Evolutionary conservation across 2,797 vertebrate species (phyloP).

Genomic region (Pygocentrus nattereri): DNA sequence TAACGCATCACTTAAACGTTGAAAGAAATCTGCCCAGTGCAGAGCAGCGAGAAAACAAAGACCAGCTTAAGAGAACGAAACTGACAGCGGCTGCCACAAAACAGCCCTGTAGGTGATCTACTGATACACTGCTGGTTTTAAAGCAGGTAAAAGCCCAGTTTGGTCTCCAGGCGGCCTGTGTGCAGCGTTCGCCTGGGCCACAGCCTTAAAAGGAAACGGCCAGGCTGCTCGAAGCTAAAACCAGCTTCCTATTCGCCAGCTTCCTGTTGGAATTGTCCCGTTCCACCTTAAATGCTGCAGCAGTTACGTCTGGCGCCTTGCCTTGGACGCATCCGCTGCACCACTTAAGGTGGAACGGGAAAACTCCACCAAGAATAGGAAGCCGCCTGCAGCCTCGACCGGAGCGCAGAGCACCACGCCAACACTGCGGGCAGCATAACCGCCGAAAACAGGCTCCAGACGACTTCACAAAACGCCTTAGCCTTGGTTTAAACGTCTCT

Average conservation of each 20-base stretch:
- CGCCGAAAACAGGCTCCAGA: too few relatives aligned
- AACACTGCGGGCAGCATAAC: neutral
- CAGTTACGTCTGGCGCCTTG: too few relatives aligned
- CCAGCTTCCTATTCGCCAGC: too few relatives aligned
- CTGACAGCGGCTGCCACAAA: neutral
- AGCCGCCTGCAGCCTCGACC: too few relatives aligned
- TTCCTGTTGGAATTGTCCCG: too few relatives aligned
- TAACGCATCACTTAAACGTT: too few relatives aligned
- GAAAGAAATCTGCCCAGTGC: neutral
- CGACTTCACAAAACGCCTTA: neutral
- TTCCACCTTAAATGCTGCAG: too few relatives aligned
- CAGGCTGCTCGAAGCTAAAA: too few relatives aligned
- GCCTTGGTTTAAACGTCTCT: fast-evolving
- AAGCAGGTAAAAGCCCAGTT: neutral
- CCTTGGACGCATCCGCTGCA: too few relatives aligned
- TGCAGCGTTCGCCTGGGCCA: slow-evolving; percentile 17
- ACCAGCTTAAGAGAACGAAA: neutral
- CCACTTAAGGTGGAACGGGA: too few relatives aligned
- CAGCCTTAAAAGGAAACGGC: slow-evolving; percentile 56
- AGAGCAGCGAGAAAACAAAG: neutral
- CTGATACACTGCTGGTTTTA: neutral
- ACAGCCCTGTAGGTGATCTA: neutral
- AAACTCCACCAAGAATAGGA: too few relatives aligned
- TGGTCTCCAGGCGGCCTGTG: neutral
- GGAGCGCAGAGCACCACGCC: neutral